Evolutionary conservation across 2,888 invertebrate genomes (phyloP).

Genomic region (Chrysolina haemoptera): DNA sequence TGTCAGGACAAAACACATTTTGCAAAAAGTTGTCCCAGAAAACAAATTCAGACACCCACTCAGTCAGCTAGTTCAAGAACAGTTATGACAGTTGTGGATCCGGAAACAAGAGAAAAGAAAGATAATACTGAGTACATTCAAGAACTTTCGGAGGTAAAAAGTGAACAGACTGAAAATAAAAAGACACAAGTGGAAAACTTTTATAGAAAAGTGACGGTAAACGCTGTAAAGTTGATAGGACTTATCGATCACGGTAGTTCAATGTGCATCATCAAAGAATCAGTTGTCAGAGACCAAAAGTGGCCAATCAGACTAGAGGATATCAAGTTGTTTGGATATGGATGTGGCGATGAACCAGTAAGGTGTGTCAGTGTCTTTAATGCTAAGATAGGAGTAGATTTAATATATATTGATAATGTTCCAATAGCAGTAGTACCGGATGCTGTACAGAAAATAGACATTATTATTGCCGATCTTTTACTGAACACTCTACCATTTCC

Average conservation of each 20-base stretch:
- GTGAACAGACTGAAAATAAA: background rate
- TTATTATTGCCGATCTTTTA: slow-evolving; percentile 1
- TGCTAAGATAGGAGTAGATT: slow-evolving; percentile 12
- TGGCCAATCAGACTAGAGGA: too few species aligned
- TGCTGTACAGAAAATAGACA: background rate
- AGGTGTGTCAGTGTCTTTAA: slow-evolving; percentile 2
- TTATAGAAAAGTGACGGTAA: background rate
- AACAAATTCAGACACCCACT: background rate
- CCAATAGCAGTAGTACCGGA: background rate
- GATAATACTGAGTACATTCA: too few species aligned
- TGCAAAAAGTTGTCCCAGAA: background rate
- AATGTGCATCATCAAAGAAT: background rate
- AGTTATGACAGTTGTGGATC: too few species aligned
- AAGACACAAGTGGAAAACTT: background rate
- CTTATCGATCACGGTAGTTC: background rate
- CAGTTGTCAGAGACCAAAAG: background rate
- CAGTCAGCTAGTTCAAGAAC: background rate
- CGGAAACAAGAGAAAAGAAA: too few species aligned
- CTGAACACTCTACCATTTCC: slow-evolving; percentile 9
- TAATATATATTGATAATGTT: background rate
- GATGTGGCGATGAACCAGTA: background rate
- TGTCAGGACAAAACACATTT: background rate
- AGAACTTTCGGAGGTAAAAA: background rate
- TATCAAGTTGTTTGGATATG: too few species aligned
- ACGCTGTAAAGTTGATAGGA: background rate